Conservation (phyloP, 2,797 vertebrate genomes). For the Buphagus erythrorhynchus region DNA sequence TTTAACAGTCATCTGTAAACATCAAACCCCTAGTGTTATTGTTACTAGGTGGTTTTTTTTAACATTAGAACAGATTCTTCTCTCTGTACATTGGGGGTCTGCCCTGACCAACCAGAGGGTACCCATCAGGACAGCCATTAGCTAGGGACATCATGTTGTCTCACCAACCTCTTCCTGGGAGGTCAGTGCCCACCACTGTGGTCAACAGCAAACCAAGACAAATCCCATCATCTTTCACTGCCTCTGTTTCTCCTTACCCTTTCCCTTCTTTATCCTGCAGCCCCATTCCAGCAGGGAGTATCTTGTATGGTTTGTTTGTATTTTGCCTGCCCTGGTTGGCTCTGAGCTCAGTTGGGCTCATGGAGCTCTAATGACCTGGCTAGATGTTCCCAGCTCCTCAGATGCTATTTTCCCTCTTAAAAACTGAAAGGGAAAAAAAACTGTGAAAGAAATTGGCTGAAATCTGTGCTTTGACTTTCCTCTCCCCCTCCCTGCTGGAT, state of each 20-base stretch:
- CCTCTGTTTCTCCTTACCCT: neutral
- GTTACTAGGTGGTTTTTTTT: neutral
- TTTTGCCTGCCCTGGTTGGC: neutral
- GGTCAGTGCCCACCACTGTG: neutral
- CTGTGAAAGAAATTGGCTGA: neutral
- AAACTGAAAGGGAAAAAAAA: neutral
- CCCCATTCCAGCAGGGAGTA: neutral
- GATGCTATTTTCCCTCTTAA: neutral
- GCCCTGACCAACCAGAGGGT: neutral
- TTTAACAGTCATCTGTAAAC: neutral
- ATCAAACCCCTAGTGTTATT: neutral
- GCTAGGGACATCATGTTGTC: neutral
- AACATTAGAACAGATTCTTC: neutral
- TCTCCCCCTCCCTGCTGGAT: neutral
- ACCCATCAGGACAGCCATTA: neutral
- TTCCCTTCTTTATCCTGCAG: neutral
- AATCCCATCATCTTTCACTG: neutral
- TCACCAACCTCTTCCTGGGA: neutral
- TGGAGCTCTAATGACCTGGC: neutral
- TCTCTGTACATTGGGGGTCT: fast-evolving
- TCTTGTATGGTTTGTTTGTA: neutral
- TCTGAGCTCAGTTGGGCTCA: neutral
- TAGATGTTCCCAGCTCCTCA: neutral
- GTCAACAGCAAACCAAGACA: neutral
- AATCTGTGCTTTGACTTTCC: neutral